Evolutionary conservation across 1,140 invertebrate genomes (phyloP).

Genomic region (Drosophila guanche): DNA sequence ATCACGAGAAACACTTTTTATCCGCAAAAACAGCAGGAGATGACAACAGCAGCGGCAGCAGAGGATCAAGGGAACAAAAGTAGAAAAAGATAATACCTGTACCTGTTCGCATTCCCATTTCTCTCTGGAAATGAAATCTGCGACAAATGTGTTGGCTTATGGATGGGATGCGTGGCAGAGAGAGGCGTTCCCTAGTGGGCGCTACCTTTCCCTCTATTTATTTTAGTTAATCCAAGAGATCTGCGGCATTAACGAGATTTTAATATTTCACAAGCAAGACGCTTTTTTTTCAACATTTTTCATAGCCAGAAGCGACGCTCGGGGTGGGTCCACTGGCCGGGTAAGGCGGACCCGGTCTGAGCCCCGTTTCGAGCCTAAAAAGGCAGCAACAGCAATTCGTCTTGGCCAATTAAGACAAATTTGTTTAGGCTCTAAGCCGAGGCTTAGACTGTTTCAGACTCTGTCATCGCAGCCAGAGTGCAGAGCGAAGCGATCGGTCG

Average conservation of each 20-base stretch:
- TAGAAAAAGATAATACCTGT: not conserved
- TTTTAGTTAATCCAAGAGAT: constrained; percentile 55
- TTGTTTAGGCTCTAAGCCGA: constrained; percentile 45
- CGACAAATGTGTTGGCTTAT: constrained; percentile 45
- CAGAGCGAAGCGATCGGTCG: too few species aligned
- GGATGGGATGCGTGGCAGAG: constrained; percentile 1
- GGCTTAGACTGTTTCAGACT: constrained; percentile 9
- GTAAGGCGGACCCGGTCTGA: too few species aligned
- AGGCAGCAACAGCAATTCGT: constrained; percentile 55
- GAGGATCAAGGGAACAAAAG: too few species aligned
- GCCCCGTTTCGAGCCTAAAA: constrained; percentile 34
- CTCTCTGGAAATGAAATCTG: constrained; percentile 41
- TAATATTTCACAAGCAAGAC: constrained; percentile 36
- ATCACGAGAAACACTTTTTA: too few species aligned
- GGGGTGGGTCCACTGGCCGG: too few species aligned
- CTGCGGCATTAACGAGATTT: constrained; percentile 58
- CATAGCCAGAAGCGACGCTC: constrained; percentile 7
- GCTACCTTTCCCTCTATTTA: constrained; percentile 44
- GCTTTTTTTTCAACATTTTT: constrained; percentile 10
- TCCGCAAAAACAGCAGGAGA: too few species aligned
- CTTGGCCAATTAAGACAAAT: constrained; percentile 65
- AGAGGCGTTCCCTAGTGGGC: constrained; percentile 20
- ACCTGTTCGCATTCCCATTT: constrained; percentile 25
- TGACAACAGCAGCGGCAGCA: too few species aligned
- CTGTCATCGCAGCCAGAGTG: constrained; percentile 25